Conservation (phyloP, 2,113 vertebrate genomes). For the Capreolus pygargus region DNA sequence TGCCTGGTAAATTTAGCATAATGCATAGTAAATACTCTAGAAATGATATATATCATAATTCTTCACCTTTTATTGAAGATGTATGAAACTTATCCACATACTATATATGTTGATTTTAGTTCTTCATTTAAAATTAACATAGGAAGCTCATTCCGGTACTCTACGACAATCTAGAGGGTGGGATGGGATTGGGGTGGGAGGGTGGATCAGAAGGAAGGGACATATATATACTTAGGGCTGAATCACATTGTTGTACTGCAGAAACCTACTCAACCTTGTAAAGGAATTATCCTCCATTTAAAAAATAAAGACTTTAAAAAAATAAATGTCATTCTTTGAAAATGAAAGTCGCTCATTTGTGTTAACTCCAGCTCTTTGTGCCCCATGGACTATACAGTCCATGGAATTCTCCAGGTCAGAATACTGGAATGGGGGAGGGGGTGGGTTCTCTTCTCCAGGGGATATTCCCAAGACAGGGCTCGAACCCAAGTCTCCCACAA, state of each 20-base stretch:
- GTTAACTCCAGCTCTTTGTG: accelerated
- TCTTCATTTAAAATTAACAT: neutral
- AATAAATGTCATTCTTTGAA: neutral
- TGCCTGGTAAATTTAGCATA: neutral
- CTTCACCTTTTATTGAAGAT: neutral
- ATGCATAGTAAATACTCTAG: neutral
- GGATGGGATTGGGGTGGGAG: neutral
- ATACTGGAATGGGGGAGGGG: neutral
- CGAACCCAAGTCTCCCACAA: neutral
- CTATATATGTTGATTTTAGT: neutral
- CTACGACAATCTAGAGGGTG: neutral
- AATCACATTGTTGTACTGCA: neutral
- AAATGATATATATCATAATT: neutral
- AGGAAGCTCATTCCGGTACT: neutral
- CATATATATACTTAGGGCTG: neutral
- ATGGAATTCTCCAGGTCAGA: neutral
- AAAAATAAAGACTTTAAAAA: neutral
- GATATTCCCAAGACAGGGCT: neutral
- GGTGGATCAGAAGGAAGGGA: neutral
- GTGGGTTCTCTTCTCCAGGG: neutral
- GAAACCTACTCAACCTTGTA: neutral
- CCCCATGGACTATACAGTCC: neutral
- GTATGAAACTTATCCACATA: neutral
- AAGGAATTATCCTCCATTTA: neutral
- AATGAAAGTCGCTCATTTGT: neutral